Base-by-base conservation (phyloP, 92 coral and sea anemone genomes). In the Phenganax subtilis region DNA sequence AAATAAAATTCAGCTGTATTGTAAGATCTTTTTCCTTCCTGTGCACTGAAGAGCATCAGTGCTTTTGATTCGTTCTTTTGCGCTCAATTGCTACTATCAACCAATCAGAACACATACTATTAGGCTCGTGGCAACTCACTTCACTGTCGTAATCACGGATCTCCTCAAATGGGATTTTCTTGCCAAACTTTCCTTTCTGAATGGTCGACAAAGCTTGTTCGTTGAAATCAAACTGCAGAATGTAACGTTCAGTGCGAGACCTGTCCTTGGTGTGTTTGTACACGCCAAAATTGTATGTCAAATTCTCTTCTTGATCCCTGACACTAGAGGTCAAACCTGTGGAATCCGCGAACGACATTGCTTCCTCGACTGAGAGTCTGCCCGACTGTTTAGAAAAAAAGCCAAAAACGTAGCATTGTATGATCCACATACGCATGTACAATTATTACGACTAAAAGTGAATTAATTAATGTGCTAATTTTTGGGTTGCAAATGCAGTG, bases 181-280 rank as follows among this genome's bases (percentile, higher is more conserved):
- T 94, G 76, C 89, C 92, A 80, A 93, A 85, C 54, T 87, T 89
- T 77, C 98, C 98, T 68, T 87, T 94, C 86, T 90, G 94, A 65
- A 94, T 94, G 15, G 88, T 94, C 70, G 97, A 94, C 27, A 94
- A 72, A 0, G 89, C 98, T 71, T 91, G 91, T 74, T 94, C 98
- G 82, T 94, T 93, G 78, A 94, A 94, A 86, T 94, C 98, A 89
- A 94, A 90, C 91, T 94, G 83, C 51, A 94, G 75, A 83, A 94
- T 94, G 79, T 92, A 85, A 64, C 97, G 82, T 3, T 97, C 91
- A 12, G 88, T 89, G 20, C 91, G 88, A 72, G 97, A 82, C 70
- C 89, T 89, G 80, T 91, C 90, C 75, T 89, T 94, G 66, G 88
- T 92, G 69, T 94, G 93, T 69, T 92, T 92, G 84, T 94, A 92